Evolutionary conservation across 35 echinoderm and acorn worm species (phyloP).

Genomic region (Nesometra sesokonis): DNA sequence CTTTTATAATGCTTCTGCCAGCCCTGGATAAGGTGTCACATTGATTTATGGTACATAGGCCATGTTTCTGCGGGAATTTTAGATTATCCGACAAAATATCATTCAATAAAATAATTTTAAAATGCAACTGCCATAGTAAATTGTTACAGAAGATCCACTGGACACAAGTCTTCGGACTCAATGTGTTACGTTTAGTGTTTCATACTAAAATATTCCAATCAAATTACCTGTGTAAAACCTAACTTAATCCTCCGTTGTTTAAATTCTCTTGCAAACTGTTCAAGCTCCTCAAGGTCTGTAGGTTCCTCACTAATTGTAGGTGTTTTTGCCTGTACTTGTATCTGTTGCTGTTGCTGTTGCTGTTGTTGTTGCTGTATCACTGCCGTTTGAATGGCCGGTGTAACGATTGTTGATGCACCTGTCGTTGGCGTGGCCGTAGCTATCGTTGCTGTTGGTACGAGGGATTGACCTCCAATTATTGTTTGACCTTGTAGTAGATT

Average conservation of each 20-base stretch:
- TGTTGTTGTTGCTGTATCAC: background rate
- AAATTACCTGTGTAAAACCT: conserved; percentile 94
- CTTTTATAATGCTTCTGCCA: too few species aligned
- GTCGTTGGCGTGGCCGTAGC: background rate
- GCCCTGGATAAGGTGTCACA: too few species aligned
- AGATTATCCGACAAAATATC: too few species aligned
- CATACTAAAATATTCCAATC: too few species aligned
- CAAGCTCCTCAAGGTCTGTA: conserved; percentile 92
- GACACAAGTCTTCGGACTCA: too few species aligned
- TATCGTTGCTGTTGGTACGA: background rate
- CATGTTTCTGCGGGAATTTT: too few species aligned
- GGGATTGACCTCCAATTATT: background rate
- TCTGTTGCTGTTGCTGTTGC: background rate
- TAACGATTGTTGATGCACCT: background rate
- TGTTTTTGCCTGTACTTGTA: background rate
- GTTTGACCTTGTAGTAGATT: conserved; percentile 27
- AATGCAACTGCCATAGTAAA: too few species aligned
- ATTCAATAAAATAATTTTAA: too few species aligned
- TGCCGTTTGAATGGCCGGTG: background rate
- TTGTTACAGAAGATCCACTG: too few species aligned
- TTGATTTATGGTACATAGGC: too few species aligned
- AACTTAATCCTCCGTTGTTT: conserved; percentile 95
- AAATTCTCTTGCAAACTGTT: conserved; percentile 92
- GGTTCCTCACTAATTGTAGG: conserved; percentile 61
- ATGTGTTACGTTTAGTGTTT: too few species aligned